Evolutionary conservation across 2,888 invertebrate species (phyloP), one percentile per base, ranked within the genome.

Genomic region (Megamerina dolium): DNA sequence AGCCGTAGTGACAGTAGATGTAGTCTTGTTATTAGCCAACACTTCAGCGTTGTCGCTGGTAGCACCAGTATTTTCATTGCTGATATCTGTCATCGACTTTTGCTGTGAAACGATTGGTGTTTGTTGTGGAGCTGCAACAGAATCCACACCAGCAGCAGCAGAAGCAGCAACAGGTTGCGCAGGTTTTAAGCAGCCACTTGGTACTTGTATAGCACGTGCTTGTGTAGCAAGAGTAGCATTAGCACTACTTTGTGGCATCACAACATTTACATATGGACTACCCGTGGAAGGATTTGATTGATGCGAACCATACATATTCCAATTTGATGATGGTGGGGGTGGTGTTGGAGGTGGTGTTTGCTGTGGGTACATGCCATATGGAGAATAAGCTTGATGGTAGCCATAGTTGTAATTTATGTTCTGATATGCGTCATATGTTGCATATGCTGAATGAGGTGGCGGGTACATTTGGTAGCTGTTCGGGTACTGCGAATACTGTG

Each of bases 301-400:
- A 56, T 58, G 70, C 52, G 63, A 71, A 17, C 60, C 78, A 55
- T 80, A 80, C 55, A 80, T 64, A 56, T 79, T 80, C 80, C 80
- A 80, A 59, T 80, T 81, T 8, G 80, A 76, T 21, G 79, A 76
- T 4, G 80, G 74, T 54, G 72, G 66, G 3, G 70, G 65, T 36
- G 70, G 64, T 43, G 70, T 65, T 14, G 70, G 68, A 12, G 70
- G 78, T 19, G 69, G 68, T 35, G 69, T 66, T 51, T 70, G 71
- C 48, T 70, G 70, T 12, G 71, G 66, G 49, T 73, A 72, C 70
- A 73, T 69, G 46, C 70, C 61, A 38, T 69, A 72, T 8, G 71
- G 68, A 0, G 70, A 64, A 49, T 72, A 72, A 5, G 71, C 65
- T 57, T 72, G 72, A 49, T 71, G 69, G 41, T 72, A 70, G 10